phyloP scores from a whole-genome alignment of 2,797 vertebrate genomes.

The Halcyon smyrnensis region DNA sequence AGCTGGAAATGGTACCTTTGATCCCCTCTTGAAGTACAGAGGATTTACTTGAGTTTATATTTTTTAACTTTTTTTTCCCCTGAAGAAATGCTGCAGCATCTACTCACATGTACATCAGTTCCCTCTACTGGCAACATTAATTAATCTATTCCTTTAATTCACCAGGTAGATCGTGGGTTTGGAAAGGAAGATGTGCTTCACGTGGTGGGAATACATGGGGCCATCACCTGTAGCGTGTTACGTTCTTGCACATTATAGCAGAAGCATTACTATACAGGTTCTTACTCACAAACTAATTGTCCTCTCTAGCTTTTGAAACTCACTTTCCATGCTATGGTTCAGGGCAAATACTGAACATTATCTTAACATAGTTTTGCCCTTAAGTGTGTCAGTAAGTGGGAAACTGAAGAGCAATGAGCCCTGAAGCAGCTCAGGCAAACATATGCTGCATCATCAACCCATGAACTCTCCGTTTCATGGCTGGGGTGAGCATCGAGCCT shows the following conservation, averaged over 20 bases:
- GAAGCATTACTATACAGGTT: neutral
- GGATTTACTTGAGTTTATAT: neutral
- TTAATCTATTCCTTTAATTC: conserved; percentile 57
- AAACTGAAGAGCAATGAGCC: neutral
- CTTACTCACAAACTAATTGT: neutral
- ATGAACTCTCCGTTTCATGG: neutral
- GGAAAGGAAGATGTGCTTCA: neutral
- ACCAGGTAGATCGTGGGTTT: neutral
- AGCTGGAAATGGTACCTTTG: neutral
- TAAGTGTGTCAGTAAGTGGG: neutral
- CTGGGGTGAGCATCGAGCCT: neutral
- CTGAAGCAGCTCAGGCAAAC: neutral
- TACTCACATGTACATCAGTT: conserved; percentile 66
- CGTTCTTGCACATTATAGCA: rapidly evolving
- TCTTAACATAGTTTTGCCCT: neutral
- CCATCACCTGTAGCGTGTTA: neutral
- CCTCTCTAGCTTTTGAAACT: neutral
- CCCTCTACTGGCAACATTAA: conserved; percentile 68
- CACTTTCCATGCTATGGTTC: neutral
- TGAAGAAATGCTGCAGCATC: neutral
- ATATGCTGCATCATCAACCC: neutral
- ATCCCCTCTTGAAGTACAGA: neutral
- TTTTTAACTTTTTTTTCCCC: neutral
- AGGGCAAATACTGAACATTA: neutral
- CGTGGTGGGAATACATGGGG: neutral